Evolutionary conservation across 2,113 vertebrate species (phyloP).

Genomic region (Sclerurus mexicanus): DNA sequence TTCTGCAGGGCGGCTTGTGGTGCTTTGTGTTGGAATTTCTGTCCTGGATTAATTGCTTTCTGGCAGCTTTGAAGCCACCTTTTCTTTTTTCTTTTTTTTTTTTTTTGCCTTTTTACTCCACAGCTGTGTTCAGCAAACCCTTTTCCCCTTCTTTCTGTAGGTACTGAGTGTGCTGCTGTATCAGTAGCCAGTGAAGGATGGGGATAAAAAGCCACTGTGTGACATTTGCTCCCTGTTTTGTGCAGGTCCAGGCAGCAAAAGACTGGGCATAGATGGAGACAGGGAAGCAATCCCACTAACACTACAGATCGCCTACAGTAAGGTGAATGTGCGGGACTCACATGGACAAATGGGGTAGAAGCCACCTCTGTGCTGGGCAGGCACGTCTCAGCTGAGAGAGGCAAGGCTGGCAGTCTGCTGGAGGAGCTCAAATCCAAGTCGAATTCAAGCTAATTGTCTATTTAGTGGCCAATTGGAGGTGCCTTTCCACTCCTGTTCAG

Average conservation of each 20-base stretch:
- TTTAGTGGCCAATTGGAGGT: background rate
- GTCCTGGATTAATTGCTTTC: background rate
- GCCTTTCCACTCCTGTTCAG: background rate
- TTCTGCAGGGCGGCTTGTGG: background rate
- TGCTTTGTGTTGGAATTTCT: background rate
- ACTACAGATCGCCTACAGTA: slow-evolving; percentile 90
- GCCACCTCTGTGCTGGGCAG: background rate
- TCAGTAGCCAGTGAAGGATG: background rate
- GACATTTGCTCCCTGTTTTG: background rate
- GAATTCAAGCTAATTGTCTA: background rate
- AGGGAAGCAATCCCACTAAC: slow-evolving; percentile 91
- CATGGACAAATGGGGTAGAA: fast-evolving
- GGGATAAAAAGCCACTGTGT: background rate
- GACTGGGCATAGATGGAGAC: slow-evolving; percentile 94
- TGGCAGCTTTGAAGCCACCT: background rate
- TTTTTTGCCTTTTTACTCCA: background rate
- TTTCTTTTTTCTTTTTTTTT: background rate
- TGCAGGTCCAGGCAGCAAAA: slow-evolving; percentile 89
- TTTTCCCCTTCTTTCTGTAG: background rate
- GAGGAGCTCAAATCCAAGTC: background rate
- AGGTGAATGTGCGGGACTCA: slow-evolving; percentile 69
- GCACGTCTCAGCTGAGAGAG: background rate
- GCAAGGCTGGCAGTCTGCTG: background rate
- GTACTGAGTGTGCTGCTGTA: background rate
- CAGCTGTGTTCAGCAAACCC: background rate